Evolutionary conservation across 1,140 invertebrate species (phyloP), one percentile per base, ranked within the genome.

Genomic region (Drosophila insularis): DNA sequence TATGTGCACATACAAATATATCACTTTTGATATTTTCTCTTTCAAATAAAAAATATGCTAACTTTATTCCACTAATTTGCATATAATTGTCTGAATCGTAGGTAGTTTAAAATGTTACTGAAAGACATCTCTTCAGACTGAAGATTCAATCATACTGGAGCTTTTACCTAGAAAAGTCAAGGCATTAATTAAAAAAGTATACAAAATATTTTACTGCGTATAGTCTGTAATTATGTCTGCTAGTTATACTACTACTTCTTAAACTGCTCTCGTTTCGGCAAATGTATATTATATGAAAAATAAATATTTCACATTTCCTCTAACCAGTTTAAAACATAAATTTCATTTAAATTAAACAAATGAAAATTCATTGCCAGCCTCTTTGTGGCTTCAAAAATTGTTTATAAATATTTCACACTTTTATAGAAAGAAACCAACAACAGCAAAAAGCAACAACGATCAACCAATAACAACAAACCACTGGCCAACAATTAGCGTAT

Each of bases 271-370:
- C 43, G 17, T 4, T 4, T 50, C 1, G 17, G 19, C 54, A 17
- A 27, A 27, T 6, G 27, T 27, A 27, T 27, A 27, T 27, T 58
- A 58, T 11, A 67, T 58, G n/a, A n/a, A 46, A 59, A 53, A 39
- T 35, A 71, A 60, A 55, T 54, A 23, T 23, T 32, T 32, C 31
- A 37, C 17, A 21, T 71, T 50, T 60, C 31, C 19, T 46, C 14
- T 50, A 32, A 23, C 21, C 43, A 40, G 32, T 58, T 64, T 35
- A 35, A 64, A 23, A 43, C 21, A 69, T 67, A 58, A 73, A 73
- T 76, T 65, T 62, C 19, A 50, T 61, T 62, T 62, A 53, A 69
- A 77, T 77, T 63, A 62, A 65, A 73, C 40, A 61, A 64, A 77
- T 74, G 64, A 65, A 69, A 69, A 69, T 62, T 58, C 50, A 65